Evolutionary conservation across 2,888 invertebrate genomes (phyloP).

Genomic region (Amiota minor): DNA sequence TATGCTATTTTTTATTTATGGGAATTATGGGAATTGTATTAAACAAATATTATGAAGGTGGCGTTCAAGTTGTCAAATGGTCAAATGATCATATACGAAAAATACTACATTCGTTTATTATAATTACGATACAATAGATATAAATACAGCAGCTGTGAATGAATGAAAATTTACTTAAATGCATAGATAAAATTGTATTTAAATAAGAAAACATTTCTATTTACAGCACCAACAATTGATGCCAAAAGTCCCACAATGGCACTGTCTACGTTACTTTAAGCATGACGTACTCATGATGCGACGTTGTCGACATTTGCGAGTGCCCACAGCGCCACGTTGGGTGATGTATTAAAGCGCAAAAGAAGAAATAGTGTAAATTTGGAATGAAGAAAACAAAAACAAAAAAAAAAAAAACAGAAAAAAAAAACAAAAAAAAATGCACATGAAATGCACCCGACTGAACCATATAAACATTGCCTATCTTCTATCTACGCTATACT

Average conservation of each 20-base stretch:
- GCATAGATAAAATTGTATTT: too few species aligned
- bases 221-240: conserved; percentile 80
- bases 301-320: conserved; percentile 83
- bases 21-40: too few species aligned
- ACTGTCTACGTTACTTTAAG: conserved; percentile 86
- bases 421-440: not conserved
- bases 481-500: too few species aligned
- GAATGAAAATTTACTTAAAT: too few species aligned
- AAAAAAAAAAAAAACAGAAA: not conserved
- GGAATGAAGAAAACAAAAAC: conserved; percentile 30
- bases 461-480: too few species aligned
- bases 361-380: not conserved
- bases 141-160: too few species aligned
- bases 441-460: conserved; percentile 53
- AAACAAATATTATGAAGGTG: too few species aligned
- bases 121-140: too few species aligned
- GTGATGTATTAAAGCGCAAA: conserved; percentile 62
- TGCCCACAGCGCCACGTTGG: conserved; percentile 67
- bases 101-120: too few species aligned
- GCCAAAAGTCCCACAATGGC: conserved; percentile 88
- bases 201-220: conserved; percentile 28
- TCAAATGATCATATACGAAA: too few species aligned
- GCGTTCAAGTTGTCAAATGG: too few species aligned
- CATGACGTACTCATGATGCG: conserved; percentile 81
- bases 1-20: too few species aligned